phyloP scores from a whole-genome alignment of 1,140 invertebrate genomes.

The Marisa cornuarietis region DNA sequence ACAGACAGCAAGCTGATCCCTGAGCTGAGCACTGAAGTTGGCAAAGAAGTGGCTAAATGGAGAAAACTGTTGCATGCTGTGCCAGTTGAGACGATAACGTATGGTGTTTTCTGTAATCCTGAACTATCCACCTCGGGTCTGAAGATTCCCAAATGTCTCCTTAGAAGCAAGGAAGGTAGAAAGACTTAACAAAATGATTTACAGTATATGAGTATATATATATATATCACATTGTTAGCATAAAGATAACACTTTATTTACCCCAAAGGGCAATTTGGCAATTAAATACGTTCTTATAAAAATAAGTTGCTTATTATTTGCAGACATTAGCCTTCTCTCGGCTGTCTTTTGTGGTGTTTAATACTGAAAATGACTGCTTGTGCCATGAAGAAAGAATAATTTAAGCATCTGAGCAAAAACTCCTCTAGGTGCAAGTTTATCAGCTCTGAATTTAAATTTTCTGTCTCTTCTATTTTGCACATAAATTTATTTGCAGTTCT shows the following conservation, averaged over 20 bases:
- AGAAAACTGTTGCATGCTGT: slow-evolving; percentile 28
- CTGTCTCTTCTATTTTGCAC: too few relatives aligned
- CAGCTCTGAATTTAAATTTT: too few relatives aligned
- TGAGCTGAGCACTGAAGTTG: slow-evolving; percentile 29
- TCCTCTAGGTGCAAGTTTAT: too few relatives aligned
- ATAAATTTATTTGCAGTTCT: too few relatives aligned
- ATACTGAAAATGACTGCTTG: too few relatives aligned
- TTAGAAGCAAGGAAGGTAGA: slow-evolving; percentile 17
- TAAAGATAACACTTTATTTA: background rate
- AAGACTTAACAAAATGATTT: background rate
- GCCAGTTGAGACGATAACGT: slow-evolving; percentile 23
- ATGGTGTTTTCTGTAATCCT: slow-evolving; percentile 29
- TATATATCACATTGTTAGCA: background rate
- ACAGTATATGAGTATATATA: background rate
- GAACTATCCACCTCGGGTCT: slow-evolving; percentile 32
- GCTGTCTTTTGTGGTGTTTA: too few relatives aligned
- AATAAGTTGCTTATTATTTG: too few relatives aligned
- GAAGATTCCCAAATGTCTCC: slow-evolving; percentile 15
- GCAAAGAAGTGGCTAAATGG: slow-evolving; percentile 33
- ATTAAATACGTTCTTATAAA: too few relatives aligned
- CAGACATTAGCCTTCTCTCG: too few relatives aligned
- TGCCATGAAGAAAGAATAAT: too few relatives aligned
- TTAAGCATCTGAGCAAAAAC: too few relatives aligned
- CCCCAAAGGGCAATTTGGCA: background rate
- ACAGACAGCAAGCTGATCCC: slow-evolving; percentile 33